Evolutionary conservation across 2,888 invertebrate species (phyloP).

Genomic region (Cephus runcator): DNA sequence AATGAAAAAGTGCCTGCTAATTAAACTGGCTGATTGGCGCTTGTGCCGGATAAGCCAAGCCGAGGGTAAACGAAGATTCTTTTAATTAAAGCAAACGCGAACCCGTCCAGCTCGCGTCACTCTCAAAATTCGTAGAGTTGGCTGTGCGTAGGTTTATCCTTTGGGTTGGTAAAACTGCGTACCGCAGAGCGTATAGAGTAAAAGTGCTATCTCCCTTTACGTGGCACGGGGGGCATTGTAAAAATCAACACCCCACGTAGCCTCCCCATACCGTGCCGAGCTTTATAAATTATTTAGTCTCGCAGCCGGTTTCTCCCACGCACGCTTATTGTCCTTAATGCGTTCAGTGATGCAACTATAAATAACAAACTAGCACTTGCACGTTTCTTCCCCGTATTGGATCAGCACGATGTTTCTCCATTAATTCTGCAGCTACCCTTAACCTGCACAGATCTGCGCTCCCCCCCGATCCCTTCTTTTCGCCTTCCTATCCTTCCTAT

Average conservation of each 20-base stretch:
- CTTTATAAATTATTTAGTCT: slow-evolving; percentile 42
- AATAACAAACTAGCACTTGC: slow-evolving; percentile 42
- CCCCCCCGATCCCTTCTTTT: too few relatives aligned
- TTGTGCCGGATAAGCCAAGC: background rate
- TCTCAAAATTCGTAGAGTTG: too few relatives aligned
- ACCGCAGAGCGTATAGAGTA: too few relatives aligned
- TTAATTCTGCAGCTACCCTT: background rate
- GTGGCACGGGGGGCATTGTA: too few relatives aligned
- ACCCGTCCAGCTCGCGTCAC: too few relatives aligned
- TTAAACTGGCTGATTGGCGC: slow-evolving; percentile 47
- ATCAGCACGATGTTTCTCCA: background rate
- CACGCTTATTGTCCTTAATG: slow-evolving; percentile 39
- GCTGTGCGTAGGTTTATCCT: too few relatives aligned
- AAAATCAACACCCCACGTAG: too few relatives aligned
- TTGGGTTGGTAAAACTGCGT: too few relatives aligned
- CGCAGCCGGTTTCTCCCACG: slow-evolving; percentile 43
- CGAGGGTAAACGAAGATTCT: background rate
- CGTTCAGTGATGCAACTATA: slow-evolving; percentile 47
- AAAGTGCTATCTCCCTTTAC: too few relatives aligned
- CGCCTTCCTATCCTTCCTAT: too few relatives aligned
- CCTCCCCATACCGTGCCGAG: background rate
- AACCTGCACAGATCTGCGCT: background rate
- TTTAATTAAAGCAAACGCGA: background rate
- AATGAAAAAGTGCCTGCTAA: slow-evolving; percentile 50
- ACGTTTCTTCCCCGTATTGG: background rate